phyloP scores from a whole-genome alignment of 2,888 invertebrate species.

The Conomelus anceps region DNA sequence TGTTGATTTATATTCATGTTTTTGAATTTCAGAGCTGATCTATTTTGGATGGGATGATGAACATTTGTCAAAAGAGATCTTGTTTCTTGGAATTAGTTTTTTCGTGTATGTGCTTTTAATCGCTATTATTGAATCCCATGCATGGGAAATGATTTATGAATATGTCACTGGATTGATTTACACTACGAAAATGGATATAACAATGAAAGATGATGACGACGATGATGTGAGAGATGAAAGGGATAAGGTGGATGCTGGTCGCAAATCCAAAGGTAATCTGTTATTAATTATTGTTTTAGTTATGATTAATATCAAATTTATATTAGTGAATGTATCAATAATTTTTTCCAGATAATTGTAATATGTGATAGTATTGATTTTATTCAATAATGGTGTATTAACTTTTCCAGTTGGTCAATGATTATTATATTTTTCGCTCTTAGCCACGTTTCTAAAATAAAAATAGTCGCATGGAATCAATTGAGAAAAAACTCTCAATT shows the following conservation, averaged over 20 bases:
- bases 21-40: background rate
- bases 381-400: too few relatives aligned
- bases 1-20: too few relatives aligned
- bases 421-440: too few relatives aligned
- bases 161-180: background rate
- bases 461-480: too few relatives aligned
- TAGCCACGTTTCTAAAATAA: too few relatives aligned
- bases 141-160: background rate
- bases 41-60: background rate
- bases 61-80: background rate
- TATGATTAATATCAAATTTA: too few relatives aligned
- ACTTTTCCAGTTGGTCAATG: too few relatives aligned
- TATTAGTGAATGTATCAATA: too few relatives aligned
- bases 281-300: too few relatives aligned
- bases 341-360: too few relatives aligned
- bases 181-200: background rate
- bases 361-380: too few relatives aligned
- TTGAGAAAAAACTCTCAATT: too few relatives aligned
- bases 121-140: background rate
- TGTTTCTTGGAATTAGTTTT: background rate
- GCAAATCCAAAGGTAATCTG: background rate
- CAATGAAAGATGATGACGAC: background rate
- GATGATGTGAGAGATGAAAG: constrained; percentile 41
- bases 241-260: constrained; percentile 37
- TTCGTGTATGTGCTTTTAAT: background rate